phyloP scores from a whole-genome alignment of 2,113 vertebrate genomes.

The Bucco capensis region DNA sequence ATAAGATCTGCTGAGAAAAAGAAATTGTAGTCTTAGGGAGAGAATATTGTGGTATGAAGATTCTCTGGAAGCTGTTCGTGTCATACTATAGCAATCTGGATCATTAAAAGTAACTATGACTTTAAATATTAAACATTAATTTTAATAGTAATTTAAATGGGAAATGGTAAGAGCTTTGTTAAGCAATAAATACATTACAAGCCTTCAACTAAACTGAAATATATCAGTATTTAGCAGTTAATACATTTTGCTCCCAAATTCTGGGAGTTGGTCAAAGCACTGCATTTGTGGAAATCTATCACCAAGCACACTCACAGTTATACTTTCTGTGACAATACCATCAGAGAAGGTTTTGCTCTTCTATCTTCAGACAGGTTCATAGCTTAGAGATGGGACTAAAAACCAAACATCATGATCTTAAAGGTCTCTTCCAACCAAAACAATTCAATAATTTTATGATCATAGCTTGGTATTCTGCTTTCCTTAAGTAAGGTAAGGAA shows the following conservation, averaged over 20 bases:
- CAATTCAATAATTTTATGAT: not conserved
- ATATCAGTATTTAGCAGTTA: not conserved
- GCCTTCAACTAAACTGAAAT: not conserved
- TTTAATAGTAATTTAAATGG: not conserved
- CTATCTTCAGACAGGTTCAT: not conserved
- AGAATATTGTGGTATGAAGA: not conserved
- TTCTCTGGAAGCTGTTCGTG: not conserved
- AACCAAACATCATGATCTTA: not conserved
- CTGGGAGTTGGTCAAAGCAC: not conserved
- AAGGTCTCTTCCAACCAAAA: too few relatives aligned
- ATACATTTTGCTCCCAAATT: not conserved
- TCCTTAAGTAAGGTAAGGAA: not conserved
- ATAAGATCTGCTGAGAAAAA: not conserved
- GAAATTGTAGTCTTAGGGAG: not conserved
- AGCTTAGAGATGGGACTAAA: not conserved
- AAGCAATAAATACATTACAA: not conserved
- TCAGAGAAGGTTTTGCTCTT: not conserved
- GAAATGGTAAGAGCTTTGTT: not conserved
- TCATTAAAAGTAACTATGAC: not conserved
- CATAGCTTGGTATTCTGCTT: not conserved
- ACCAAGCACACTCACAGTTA: not conserved
- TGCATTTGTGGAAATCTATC: not conserved
- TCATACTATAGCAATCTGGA: not conserved
- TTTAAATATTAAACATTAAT: not conserved
- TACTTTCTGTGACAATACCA: not conserved